Evolutionary conservation across 2,888 invertebrate species (phyloP).

Genomic region (Amblyteles armatorius): DNA sequence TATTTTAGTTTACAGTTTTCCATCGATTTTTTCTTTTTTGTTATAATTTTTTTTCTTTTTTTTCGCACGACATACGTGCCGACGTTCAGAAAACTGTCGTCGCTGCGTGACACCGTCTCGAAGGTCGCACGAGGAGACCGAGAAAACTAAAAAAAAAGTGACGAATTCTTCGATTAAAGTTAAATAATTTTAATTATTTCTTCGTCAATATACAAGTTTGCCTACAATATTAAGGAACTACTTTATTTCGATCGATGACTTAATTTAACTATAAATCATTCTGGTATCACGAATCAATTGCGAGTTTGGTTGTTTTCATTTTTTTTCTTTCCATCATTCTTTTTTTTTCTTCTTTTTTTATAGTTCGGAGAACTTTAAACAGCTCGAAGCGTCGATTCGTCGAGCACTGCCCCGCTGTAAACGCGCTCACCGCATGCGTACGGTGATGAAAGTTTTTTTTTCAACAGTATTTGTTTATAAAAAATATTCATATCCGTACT

Average conservation of each 20-base stretch:
- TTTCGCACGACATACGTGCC: not conserved
- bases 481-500: constrained; percentile 46
- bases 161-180: constrained; percentile 67
- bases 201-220: constrained; percentile 81
- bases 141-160: constrained; percentile 33
- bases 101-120: constrained; percentile 1
- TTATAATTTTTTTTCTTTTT: constrained; percentile 5
- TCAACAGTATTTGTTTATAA: constrained; percentile 25
- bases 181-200: constrained; percentile 80
- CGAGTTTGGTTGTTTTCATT: constrained; percentile 78
- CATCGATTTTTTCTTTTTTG: constrained; percentile 17
- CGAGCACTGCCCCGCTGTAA: constrained; percentile 23
- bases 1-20: constrained; percentile 68
- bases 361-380: constrained; percentile 39
- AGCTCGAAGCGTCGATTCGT: constrained; percentile 24
- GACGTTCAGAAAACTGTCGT: not conserved
- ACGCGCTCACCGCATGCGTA: not conserved
- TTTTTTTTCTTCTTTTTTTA: constrained; percentile 42
- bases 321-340: not conserved
- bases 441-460: not conserved
- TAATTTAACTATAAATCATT: constrained; percentile 72
- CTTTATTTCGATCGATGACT: constrained; percentile 80
- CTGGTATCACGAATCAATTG: constrained; percentile 81
- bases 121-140: not conserved
- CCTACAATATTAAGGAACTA: constrained; percentile 82